Percentiles rank a stretch among this genome's conserved stretches.
These are phyloP conservation scores for Aelia acuminata DNA, from an alignment of 2,888 invertebrate species.

Conservation along the genomic window DNA sequence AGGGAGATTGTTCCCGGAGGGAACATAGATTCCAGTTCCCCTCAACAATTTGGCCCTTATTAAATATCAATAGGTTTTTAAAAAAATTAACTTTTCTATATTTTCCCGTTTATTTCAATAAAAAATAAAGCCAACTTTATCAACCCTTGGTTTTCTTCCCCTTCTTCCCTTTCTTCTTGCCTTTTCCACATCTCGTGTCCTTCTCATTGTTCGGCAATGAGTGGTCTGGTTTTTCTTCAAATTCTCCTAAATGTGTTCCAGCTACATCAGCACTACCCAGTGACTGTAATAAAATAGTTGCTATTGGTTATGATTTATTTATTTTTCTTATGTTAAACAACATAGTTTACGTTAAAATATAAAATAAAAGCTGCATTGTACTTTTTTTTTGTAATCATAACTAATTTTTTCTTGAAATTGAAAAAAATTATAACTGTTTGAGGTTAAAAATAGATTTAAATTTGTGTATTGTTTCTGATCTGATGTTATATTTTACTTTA, in stretches of 20 bases:
- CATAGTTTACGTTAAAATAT: background rate
- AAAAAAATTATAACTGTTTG: no score
- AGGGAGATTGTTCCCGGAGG: no score
- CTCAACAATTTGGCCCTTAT: background rate
- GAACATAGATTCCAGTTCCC: no score
- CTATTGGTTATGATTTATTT: background rate
- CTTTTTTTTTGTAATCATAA: background rate
- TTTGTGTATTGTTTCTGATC: no score
- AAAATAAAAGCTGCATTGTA: no score
- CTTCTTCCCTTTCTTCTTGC: background rate
- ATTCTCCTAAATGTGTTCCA: constrained; percentile 36
- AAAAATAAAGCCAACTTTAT: background rate
- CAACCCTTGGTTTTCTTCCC: background rate
- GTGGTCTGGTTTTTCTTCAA: background rate
- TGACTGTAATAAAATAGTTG: background rate
- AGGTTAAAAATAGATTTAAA: no score
- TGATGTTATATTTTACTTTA: no score
- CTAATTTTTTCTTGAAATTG: no score
- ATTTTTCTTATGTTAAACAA: background rate
- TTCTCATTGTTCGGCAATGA: background rate
- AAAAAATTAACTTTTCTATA: background rate
- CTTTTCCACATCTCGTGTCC: background rate
- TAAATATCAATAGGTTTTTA: background rate
- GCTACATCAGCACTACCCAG: background rate
- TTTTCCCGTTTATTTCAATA: background rate